Conservation (phyloP, 2,888 invertebrate species). For the Nezara viridula region DNA sequence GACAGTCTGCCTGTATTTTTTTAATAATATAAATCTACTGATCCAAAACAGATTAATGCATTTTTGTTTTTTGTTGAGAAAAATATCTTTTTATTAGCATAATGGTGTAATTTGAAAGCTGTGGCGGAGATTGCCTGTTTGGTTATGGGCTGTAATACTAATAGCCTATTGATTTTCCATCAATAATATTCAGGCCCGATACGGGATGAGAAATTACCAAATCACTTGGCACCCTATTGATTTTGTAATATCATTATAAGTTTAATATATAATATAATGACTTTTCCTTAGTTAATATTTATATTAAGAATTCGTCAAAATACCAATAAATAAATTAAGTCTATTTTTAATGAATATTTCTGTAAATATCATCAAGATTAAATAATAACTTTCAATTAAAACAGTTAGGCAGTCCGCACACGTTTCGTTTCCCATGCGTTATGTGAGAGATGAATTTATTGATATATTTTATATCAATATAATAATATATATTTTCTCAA, state of each 20-base stretch:
- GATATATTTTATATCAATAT: no score
- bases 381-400: no score
- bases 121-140: background rate
- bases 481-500: no score
- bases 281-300: background rate
- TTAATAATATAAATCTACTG: background rate
- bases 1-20: no score
- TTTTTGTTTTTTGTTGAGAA: background rate
- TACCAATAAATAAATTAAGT: background rate
- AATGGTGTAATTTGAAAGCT: conserved; percentile 19
- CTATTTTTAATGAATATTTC: background rate
- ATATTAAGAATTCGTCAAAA: background rate
- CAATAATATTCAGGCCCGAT: conserved; percentile 15
- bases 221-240: background rate
- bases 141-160: conserved; percentile 13
- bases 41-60: background rate
- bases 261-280: background rate
- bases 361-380: no score
- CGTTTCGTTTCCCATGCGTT: no score
- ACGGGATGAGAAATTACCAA: conserved; percentile 21
- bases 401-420: no score
- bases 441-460: no score
- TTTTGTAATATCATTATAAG: background rate
- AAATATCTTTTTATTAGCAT: conserved; percentile 21
- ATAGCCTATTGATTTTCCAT: conserved; percentile 32